Percentiles rank a stretch among this genome's conserved stretches.
Conservation (phyloP, 2,888 invertebrate genomes). For the Drosophila ezoana region DNA sequence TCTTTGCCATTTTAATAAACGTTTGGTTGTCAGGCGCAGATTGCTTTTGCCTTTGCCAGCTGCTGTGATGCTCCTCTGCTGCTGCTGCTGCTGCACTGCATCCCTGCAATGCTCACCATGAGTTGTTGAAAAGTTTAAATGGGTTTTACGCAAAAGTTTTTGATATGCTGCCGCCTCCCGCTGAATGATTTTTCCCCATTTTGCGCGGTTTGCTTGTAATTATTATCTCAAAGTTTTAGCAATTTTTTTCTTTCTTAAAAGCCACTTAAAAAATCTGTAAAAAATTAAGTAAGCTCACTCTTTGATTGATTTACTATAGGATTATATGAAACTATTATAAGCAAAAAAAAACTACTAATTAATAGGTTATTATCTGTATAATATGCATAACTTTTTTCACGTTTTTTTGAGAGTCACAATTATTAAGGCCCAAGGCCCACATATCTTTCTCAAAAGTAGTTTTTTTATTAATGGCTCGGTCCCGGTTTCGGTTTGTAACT, state of each 20-base stretch:
- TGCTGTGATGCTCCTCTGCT: constrained; percentile 28
- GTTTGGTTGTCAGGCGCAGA: constrained; percentile 74
- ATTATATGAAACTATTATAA: not conserved
- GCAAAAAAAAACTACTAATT: no score
- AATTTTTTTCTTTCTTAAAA: constrained; percentile 20
- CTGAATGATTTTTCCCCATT: constrained; percentile 45
- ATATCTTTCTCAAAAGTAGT: no score
- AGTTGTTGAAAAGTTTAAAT: constrained; percentile 79
- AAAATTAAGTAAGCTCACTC: not conserved
- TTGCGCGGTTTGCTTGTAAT: constrained; percentile 41
- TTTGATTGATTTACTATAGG: not conserved
- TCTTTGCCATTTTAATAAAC: constrained; percentile 67
- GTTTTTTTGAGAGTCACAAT: no score
- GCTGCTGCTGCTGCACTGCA: constrained; percentile 52
- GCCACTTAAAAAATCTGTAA: constrained; percentile 17
- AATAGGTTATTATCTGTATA: no score
- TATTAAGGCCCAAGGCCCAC: no score
- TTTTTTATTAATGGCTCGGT: no score
- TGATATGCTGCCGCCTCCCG: constrained; percentile 61
- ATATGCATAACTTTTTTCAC: no score
- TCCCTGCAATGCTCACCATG: constrained; percentile 54
- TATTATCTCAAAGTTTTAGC: constrained; percentile 46
- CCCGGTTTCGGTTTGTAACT: no score
- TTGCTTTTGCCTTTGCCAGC: constrained; percentile 58
- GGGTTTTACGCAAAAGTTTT: constrained; percentile 75